Conservation (phyloP, 2,797 vertebrate species). For the Urosaurus nigricauda region DNA sequence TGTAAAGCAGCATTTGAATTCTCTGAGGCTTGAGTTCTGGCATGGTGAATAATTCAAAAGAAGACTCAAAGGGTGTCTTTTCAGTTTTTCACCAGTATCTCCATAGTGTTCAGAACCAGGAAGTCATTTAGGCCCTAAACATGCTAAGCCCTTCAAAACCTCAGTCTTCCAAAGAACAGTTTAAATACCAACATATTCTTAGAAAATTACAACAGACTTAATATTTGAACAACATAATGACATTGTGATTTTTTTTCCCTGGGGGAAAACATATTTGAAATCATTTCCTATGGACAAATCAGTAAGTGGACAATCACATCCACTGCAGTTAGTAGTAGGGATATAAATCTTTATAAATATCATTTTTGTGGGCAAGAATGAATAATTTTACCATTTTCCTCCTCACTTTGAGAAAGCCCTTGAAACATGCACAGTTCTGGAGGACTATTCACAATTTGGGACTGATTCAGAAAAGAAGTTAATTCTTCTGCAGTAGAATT, state of each 20-base stretch:
- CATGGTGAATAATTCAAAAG: slow-evolving; percentile 69
- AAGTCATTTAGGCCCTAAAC: slow-evolving; percentile 59
- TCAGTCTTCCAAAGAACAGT: slow-evolving; percentile 60
- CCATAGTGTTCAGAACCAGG: slow-evolving; percentile 59
- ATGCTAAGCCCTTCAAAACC: slow-evolving; percentile 59
- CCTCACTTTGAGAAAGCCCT: no score
- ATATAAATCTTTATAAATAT: no score
- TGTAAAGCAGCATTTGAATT: slow-evolving; percentile 65
- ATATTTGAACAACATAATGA: slow-evolving; percentile 15
- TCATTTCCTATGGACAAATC: slow-evolving; percentile 14
- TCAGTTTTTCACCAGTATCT: slow-evolving; percentile 63
- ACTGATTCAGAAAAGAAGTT: no score
- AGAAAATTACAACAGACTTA: slow-evolving; percentile 31
- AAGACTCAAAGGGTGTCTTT: slow-evolving; percentile 59
- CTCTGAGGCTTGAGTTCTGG: slow-evolving; percentile 62
- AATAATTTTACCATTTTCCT: no score
- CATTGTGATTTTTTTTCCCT: background rate
- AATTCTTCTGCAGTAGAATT: no score
- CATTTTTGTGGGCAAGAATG: no score
- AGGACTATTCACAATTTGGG: no score
- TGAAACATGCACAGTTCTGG: no score
- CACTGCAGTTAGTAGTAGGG: background rate
- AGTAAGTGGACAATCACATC: slow-evolving; percentile 15
- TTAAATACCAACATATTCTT: slow-evolving; percentile 55
- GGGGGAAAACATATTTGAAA: slow-evolving; percentile 20